These are phyloP conservation scores for Erythrocercus mccallii DNA, from an alignment of 2,113 vertebrate genomes.

Conservation along the genomic window DNA sequence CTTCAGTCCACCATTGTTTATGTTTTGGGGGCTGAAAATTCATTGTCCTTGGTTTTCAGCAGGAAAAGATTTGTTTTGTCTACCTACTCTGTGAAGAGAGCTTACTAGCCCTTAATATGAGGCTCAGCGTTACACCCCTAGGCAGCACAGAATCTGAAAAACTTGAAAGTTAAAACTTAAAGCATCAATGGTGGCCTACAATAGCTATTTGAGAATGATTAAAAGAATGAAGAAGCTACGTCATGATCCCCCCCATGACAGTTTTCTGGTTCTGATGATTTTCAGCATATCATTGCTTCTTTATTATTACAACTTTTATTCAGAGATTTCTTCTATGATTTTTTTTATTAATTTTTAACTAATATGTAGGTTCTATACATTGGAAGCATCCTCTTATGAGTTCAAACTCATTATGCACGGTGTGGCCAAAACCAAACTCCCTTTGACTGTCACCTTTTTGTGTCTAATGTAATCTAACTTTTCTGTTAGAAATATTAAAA, in stretches of 20 bases:
- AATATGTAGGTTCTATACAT: neutral
- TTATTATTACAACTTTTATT: neutral
- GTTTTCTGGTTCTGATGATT: neutral
- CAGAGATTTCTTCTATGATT: neutral
- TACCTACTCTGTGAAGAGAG: neutral
- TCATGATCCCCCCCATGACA: neutral
- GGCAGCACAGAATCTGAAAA: neutral
- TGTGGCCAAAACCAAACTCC: neutral
- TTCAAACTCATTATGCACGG: neutral
- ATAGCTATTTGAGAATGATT: neutral
- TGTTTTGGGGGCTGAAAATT: neutral
- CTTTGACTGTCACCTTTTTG: neutral
- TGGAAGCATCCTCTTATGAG: neutral
- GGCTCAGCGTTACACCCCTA: neutral
- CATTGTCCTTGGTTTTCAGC: neutral
- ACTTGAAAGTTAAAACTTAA: neutral
- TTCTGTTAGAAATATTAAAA: neutral
- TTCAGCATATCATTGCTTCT: neutral
- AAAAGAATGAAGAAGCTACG: neutral
- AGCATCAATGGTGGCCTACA: neutral
- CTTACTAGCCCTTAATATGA: neutral
- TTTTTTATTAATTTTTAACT: neutral
- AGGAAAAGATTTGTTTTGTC: neutral
- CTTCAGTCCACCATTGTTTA: neutral
- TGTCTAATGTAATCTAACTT: neutral